phyloP scores from a whole-genome alignment of 2,113 vertebrate genomes.

The Cyprinodon variegatus region DNA sequence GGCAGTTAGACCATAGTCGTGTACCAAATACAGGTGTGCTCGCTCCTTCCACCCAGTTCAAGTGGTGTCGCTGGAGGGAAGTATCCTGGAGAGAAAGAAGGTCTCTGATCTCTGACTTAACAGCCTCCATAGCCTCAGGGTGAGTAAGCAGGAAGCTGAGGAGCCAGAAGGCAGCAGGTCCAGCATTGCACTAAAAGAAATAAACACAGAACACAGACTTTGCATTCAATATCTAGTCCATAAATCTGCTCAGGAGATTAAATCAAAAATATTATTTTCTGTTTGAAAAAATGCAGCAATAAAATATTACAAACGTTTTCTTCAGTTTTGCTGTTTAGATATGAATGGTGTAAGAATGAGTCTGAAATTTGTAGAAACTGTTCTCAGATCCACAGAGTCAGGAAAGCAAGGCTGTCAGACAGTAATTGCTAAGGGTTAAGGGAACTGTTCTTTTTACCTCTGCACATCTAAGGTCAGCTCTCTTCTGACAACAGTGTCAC shows the following conservation, averaged over 20 bases:
- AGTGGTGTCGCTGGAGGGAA: constrained; percentile 44
- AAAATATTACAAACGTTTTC: background rate
- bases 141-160: constrained; percentile 87
- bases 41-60: constrained; percentile 55
- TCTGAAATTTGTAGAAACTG: constrained; percentile 21
- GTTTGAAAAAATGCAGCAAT: background rate
- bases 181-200: constrained; percentile 80
- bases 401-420: constrained; percentile 60
- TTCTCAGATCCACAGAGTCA: constrained; percentile 34
- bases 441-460: constrained; percentile 49
- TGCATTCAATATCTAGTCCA: background rate
- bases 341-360: constrained; percentile 33
- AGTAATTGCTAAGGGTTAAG: constrained; percentile 66
- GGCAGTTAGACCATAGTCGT: constrained; percentile 35
- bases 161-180: constrained; percentile 87
- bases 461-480: constrained; percentile 56
- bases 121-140: constrained; percentile 82
- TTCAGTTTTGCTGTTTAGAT: constrained; percentile 26
- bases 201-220: background rate
- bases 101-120: constrained; percentile 78
- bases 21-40: constrained; percentile 79
- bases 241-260: background rate
- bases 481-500: constrained; percentile 56
- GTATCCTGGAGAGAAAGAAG: constrained; percentile 29
- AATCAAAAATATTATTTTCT: constrained; percentile 1